phyloP scores from a whole-genome alignment of 92 coral and sea anemone species.

The Umimayanthus chanpuru region DNA sequence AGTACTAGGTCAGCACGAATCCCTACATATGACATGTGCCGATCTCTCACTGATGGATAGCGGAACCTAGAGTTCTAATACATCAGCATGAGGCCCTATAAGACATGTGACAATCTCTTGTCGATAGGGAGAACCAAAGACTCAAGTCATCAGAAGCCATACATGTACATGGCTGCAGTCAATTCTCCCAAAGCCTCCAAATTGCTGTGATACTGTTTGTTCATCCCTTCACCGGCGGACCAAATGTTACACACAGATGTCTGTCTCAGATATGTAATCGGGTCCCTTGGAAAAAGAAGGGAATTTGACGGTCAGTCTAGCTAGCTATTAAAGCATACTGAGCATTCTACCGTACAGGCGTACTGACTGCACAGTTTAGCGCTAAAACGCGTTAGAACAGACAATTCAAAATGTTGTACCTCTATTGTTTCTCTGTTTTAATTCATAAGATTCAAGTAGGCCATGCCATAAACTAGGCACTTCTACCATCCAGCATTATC shows the following conservation, averaged over 20 bases:
- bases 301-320: background rate
- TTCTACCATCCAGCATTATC: too few species aligned
- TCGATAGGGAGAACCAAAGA: background rate
- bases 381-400: background rate
- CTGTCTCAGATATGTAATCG: constrained; percentile 8
- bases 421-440: too few species aligned
- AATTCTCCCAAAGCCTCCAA: background rate
- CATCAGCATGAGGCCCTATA: background rate
- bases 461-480: too few species aligned
- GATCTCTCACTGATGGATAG: background rate
- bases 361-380: background rate
- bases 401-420: too few species aligned
- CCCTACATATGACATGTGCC: background rate
- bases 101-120: background rate
- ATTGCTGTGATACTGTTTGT: background rate
- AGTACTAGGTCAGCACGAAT: background rate
- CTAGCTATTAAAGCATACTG: background rate
- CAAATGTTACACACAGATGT: background rate
- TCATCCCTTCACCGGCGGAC: background rate
- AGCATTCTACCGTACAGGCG: background rate
- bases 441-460: too few species aligned
- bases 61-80: background rate
- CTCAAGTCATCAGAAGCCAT: background rate
- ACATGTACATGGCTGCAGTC: too few species aligned
- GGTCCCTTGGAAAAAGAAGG: constrained; percentile 11